Conservation (phyloP, 1,140 invertebrate species). For the Tetramorium parvispinum region DNA sequence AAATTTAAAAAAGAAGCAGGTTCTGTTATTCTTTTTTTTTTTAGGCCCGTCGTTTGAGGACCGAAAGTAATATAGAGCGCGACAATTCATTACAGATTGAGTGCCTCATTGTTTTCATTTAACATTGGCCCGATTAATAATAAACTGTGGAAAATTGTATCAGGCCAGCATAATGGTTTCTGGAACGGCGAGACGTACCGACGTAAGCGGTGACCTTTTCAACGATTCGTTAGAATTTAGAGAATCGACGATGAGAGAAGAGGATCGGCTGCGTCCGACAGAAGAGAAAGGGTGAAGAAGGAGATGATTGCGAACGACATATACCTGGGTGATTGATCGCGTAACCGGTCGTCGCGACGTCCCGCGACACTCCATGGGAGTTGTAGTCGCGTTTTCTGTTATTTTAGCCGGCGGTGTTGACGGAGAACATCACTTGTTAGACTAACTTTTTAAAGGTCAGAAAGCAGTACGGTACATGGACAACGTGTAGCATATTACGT, state of each 20-base stretch:
- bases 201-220: constrained; percentile 57
- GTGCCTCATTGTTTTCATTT: constrained; percentile 12
- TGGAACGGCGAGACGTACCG: constrained; percentile 18
- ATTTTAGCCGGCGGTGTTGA: constrained; percentile 45
- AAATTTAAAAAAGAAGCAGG: constrained; percentile 9
- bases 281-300: constrained; percentile 39
- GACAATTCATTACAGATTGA: neutral
- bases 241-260: constrained; percentile 42
- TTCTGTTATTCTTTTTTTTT: neutral
- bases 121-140: constrained; percentile 23
- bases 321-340: constrained; percentile 31
- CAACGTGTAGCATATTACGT: constrained; percentile 20
- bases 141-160: constrained; percentile 35
- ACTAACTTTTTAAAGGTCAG: constrained; percentile 50
- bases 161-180: constrained; percentile 17
- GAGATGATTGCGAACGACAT: constrained; percentile 23
- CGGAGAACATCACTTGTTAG: constrained; percentile 35
- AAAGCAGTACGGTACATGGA: neutral
- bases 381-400: constrained; percentile 35
- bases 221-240: constrained; percentile 55
- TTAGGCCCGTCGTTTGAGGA: neutral
- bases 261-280: constrained; percentile 17
- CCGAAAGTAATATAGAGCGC: neutral
- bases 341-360: constrained; percentile 16
- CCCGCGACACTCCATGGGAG: constrained; percentile 18